These are phyloP conservation scores for Pyrgilauda ruficollis DNA, from an alignment of 2,113 vertebrate genomes.

Conservation along the genomic window DNA sequence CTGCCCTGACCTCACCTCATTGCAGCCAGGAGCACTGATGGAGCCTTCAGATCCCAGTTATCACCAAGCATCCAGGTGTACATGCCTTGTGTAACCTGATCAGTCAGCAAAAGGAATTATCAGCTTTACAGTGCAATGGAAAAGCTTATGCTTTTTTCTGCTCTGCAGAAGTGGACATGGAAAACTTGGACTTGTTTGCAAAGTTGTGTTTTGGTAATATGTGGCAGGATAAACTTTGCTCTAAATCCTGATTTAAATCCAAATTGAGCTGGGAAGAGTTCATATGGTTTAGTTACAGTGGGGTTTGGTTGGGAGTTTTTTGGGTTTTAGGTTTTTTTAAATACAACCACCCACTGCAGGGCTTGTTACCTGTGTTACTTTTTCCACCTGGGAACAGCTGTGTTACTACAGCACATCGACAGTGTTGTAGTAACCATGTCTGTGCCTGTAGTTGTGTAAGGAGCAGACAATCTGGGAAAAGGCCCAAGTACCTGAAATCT, in stretches of 20 bases:
- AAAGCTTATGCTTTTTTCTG: not conserved
- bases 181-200: not conserved
- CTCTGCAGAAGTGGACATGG: not conserved
- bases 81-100: not conserved
- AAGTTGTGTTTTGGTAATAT: fast-evolving
- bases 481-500: not conserved
- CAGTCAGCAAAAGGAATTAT: not conserved
- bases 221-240: not conserved
- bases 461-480: not conserved
- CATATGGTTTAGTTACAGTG: not conserved
- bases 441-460: not conserved
- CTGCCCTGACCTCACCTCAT: not conserved
- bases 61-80: not conserved
- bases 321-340: not conserved
- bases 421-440: not conserved
- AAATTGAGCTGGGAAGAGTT: not conserved
- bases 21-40: not conserved
- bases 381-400: not conserved
- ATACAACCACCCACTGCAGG: not conserved
- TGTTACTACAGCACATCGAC: not conserved
- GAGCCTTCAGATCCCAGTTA: not conserved
- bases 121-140: not conserved
- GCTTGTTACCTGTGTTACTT: not conserved
- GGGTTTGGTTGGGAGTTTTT: not conserved
- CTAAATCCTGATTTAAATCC: not conserved